Base-by-base conservation (phyloP, 1,140 invertebrate genomes). In the Chymomyza costata region DNA sequence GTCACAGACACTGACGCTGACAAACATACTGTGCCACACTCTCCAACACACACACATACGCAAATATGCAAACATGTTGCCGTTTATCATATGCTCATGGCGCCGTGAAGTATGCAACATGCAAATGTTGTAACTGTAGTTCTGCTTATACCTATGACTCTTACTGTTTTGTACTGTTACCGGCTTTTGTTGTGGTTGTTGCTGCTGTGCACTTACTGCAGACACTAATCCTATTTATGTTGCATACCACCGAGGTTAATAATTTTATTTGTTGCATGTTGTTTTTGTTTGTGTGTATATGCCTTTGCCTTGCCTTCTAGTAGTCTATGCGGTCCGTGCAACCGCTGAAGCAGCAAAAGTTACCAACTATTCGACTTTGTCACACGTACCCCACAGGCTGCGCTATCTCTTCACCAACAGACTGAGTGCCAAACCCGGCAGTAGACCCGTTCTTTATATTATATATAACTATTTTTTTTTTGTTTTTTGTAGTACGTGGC, bases 201-300 rank as follows among this genome's bases (percentile, higher is more conserved):
- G 32, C 44, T 16, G 39, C 44, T 30, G 31, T 57, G 67, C 63
- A 52, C 43, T 71, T 67, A 62, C 69, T 67, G 73, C 66, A 71
- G 76, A 82, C 76, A 82, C 76, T 82, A 82, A 82, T 82, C 76
- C 76, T 82, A 82, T 82, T 82, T 82, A 82, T 82, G 76, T 82
- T 68, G 66, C 76, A 82, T 58, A 78, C 71, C 67, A 76, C 71
- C 70, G 78, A 67, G 78, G 78, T 82, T 82, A 82, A 82, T 82
- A 82, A 82, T 82, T 82, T 82, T 71, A 82, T 82, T 82, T 80
- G 35, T 38, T 38, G 10, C 15, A 3, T 34, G 31, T 34, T 34
- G 7, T 34, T 5, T 34, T 34, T 34, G 5, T 34, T 34, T 34
- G 5, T 34, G 7, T n/a, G 5, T 34, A 3, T 34, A 3, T 11